Evolutionary conservation across 2,797 vertebrate genomes (phyloP).

Genomic region (Galaxias olidus): DNA sequence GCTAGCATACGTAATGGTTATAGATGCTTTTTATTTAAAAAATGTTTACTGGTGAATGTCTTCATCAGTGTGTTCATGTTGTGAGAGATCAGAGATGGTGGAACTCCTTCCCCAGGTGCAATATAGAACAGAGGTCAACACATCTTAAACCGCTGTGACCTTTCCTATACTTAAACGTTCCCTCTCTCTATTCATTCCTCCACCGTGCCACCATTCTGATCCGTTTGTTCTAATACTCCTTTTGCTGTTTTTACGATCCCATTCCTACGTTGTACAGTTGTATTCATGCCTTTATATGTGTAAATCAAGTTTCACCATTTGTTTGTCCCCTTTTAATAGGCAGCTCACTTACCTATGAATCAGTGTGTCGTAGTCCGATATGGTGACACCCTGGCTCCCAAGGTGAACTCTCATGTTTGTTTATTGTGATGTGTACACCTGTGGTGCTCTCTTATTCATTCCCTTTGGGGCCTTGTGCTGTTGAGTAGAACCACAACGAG

Average conservation of each 20-base stretch:
- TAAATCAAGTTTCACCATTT: constrained; percentile 17
- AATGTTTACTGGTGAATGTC: constrained; percentile 16
- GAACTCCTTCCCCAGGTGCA: constrained; percentile 8
- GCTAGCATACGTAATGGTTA: not conserved
- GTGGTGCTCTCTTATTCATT: not conserved
- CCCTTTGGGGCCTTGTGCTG: constrained; percentile 5
- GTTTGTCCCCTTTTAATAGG: constrained; percentile 5
- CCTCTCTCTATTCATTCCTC: not conserved
- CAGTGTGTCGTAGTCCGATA: constrained; percentile 3
- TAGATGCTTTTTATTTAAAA: constrained; percentile 23
- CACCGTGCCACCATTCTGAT: too few species aligned
- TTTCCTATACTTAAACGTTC: not conserved
- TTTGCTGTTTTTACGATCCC: not conserved
- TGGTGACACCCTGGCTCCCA: not conserved
- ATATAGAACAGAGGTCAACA: constrained; percentile 7
- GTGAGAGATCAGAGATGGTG: constrained; percentile 16
- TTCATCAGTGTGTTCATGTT: constrained; percentile 26
- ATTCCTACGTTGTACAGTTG: not conserved
- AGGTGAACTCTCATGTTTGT: constrained; percentile 3
- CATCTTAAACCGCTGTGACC: not conserved
- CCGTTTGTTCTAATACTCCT: not conserved
- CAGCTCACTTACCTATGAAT: constrained; percentile 19
- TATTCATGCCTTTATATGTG: not conserved
- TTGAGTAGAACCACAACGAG: constrained; percentile 29
- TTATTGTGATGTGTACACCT: constrained; percentile 13